Evolutionary conservation across 2,888 invertebrate species (phyloP), one percentile per base, ranked within the genome.

Genomic region (Micropterix aruncella): DNA sequence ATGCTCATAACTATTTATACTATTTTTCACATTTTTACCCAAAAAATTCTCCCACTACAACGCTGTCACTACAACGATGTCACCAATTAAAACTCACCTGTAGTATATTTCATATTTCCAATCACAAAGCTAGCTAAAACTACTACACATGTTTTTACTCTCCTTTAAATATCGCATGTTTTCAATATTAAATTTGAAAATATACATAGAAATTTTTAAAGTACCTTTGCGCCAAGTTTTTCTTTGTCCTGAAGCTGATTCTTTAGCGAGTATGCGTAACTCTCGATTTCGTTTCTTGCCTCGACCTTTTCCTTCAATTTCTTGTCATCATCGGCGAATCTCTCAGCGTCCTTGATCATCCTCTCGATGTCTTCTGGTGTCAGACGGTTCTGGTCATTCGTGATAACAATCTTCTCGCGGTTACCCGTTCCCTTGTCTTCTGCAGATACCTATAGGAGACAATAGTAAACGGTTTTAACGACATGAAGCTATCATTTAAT

Each of bases 351-450:
- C 66, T 90, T 90, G 65, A 99, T 95, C 99, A 99, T 99, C 50
- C 94, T 78, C 60, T 99, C 96, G 54, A 99, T 99, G 57, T 99
- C 97, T 54, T 99, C 97, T 3, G 95, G 96, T 12, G 94, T 93
- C 50, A 99, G 67, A 51, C 96, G 77, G 68, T 96, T 96, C 65
- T 96, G 94, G 59, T 97, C 97, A 60, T 99, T 97, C 54, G 96
- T 96, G 62, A 99, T 99, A 48, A 94, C 93, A 59, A 99, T 97
- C 74, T 97, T 94, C 61, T 99, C 95, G 57, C 94, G 83, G 73
- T 95, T 96, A 46, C 97, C 97, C 39, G 99, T 97, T 48, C 97
- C 97, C 70, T 99, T 99, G 65, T 99, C 97, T 64, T 99, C 97
- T 16, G 99, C 99, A 18, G 94, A 90, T 46, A 97, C 94, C 43